These are phyloP conservation scores for Paramormyrops kingsleyae DNA, from an alignment of 2,113 vertebrate genomes.

Conservation along the genomic window DNA sequence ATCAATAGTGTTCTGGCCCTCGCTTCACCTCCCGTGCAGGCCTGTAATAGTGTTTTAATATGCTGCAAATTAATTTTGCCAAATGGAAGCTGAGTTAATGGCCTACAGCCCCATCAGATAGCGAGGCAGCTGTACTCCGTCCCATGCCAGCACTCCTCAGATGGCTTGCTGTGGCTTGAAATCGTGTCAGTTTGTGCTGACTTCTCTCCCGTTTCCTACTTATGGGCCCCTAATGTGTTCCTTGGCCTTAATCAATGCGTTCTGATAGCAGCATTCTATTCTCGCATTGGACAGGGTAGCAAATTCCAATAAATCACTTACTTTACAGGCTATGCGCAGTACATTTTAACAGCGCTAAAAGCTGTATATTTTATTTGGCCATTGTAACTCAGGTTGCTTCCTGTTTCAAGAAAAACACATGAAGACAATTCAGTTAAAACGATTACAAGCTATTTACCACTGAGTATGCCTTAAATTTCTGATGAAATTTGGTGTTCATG, in stretches of 20 bases:
- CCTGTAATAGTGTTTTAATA: slow-evolving; percentile 73
- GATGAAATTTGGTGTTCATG: background rate
- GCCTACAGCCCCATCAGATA: slow-evolving; percentile 65
- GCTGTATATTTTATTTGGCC: background rate
- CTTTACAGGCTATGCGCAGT: slow-evolving; percentile 21
- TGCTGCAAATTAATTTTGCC: slow-evolving; percentile 79
- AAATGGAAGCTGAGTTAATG: slow-evolving; percentile 70
- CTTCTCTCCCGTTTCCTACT: slow-evolving; percentile 44
- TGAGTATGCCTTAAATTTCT: background rate
- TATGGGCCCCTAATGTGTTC: slow-evolving; percentile 50
- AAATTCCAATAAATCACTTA: slow-evolving; percentile 53
- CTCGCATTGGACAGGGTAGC: slow-evolving; percentile 39
- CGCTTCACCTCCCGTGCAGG: slow-evolving; percentile 62
- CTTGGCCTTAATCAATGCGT: slow-evolving; percentile 49
- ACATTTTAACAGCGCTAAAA: background rate
- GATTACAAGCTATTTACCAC: background rate
- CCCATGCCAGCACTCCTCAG: slow-evolving; percentile 45
- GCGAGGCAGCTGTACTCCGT: slow-evolving; percentile 51
- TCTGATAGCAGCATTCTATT: slow-evolving; percentile 59
- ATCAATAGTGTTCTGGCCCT: slow-evolving; percentile 51
- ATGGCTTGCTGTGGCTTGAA: slow-evolving; percentile 33
- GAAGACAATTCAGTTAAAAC: background rate
- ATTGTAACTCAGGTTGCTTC: background rate
- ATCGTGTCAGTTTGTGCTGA: slow-evolving; percentile 30
- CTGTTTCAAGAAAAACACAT: background rate